A percentile compares a stretch with the other conserved stretches of the same genome.
Evolutionary conservation across 1,140 invertebrate species (phyloP).

Genomic region (Aphaenogaster ashmeadi): DNA sequence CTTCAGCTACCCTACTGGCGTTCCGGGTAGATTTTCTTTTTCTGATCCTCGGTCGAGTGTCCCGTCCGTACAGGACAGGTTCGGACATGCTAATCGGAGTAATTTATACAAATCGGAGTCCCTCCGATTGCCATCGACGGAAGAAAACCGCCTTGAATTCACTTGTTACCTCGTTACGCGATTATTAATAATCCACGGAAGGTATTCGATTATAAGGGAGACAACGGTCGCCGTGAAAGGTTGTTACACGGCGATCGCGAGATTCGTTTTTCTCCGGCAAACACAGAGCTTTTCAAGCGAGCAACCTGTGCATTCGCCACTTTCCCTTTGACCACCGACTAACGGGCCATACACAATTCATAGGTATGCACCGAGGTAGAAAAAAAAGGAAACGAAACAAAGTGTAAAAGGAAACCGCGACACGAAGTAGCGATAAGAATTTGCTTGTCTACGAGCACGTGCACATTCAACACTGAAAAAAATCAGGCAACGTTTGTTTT

Average conservation of each 20-base stretch:
- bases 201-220: conserved; percentile 31
- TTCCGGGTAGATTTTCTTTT: background rate
- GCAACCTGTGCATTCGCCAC: conserved; percentile 66
- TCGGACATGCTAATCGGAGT: background rate
- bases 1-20: background rate
- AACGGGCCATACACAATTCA: conserved; percentile 71
- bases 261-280: conserved; percentile 42
- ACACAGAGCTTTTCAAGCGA: conserved; percentile 59
- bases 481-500: background rate
- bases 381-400: conserved; percentile 38
- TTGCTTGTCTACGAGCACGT: background rate
- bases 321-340: conserved; percentile 73
- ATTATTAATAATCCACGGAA: conserved; percentile 9
- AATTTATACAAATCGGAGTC: background rate
- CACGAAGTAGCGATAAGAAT: conserved; percentile 29
- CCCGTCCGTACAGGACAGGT: background rate
- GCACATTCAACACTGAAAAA: background rate
- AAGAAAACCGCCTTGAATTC: background rate
- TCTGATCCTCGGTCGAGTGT: background rate
- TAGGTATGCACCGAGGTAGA: conserved; percentile 36
- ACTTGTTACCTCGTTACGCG: background rate
- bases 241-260: background rate
- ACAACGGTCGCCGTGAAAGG: background rate
- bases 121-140: background rate
- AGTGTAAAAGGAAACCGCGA: conserved; percentile 19